Evolutionary conservation across 2,113 vertebrate genomes (phyloP), one percentile per base, ranked within the genome.

Genomic region (Stigmatopora argus): DNA sequence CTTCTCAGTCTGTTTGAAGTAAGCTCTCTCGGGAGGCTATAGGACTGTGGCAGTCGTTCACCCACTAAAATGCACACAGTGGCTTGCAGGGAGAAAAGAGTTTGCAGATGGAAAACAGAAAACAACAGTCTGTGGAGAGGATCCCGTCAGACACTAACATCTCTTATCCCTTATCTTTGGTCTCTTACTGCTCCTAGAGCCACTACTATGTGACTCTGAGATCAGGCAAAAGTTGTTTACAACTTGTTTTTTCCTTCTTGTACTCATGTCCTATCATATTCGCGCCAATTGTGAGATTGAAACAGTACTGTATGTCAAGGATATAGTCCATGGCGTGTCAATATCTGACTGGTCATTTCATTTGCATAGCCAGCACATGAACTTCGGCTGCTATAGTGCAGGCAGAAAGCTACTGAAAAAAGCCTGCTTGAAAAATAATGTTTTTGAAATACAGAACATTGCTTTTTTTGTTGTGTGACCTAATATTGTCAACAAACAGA

Each of bases 1-100:
- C 79, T 89, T 85, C 81, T 80, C 67, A 71, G 83, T 89, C 85
- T 87, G 86, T 89, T 88, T 89, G 86, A 88, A 88, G 87, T 87
- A 64, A 75, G 6, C 81, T 86, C 87, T 88, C 83, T 48, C n/a
- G 74, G 83, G 87, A 87, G 77, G 71, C 77, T 73, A 78, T 70
- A 45, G 80, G 85, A 87, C 77, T 58, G 83, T 83, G 75, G 79
- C 86, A 66, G 73, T 71, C 80, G 77, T 82, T 80, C 84, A 83
- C 83, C 82, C 85, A 80, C 81, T 79, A 86, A 83, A 72, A 81
- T 82, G 73, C 76, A 66, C 69, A 83, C 71, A 64, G 72, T 63
- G 75, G 72, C 75, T 76, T 23, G 49, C 64, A 72, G 73, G 73
- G 78, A 73, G 9, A 45, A 73, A 73, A 73, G 64, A 71, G 74